Evolutionary conservation across 2,113 vertebrate genomes (phyloP).

Genomic region (Sula dactylatra): DNA sequence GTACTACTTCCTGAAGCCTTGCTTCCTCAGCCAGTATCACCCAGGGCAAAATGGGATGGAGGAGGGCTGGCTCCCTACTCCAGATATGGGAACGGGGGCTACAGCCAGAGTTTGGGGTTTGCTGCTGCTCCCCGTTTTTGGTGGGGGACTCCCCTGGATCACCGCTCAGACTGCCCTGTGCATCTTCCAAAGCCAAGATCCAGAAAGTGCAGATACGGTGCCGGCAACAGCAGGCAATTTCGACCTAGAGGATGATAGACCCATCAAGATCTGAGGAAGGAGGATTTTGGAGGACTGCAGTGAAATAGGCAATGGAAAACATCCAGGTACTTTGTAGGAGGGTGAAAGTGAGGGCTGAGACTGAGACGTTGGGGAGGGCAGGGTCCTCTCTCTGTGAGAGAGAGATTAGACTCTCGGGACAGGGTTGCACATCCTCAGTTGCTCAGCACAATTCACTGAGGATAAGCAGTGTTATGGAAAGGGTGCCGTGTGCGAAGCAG

Average conservation of each 20-base stretch:
- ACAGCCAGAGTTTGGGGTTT: not conserved
- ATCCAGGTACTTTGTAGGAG: not conserved
- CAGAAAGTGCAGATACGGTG: not conserved
- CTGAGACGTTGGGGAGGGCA: not conserved
- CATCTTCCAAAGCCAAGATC: not conserved
- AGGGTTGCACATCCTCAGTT: not conserved
- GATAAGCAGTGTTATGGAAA: not conserved
- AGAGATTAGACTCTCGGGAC: not conserved
- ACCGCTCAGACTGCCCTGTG: not conserved
- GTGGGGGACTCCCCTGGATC: not conserved
- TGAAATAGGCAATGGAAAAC: not conserved
- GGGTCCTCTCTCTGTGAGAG: not conserved
- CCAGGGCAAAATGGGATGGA: not conserved
- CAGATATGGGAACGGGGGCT: too few species aligned
- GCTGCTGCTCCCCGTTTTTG: not conserved
- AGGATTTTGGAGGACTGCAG: not conserved
- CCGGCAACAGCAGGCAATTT: not conserved
- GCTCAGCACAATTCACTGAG: not conserved
- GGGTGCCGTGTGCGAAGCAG: accelerated
- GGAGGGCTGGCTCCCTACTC: not conserved
- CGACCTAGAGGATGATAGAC: not conserved
- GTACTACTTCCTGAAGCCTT: not conserved
- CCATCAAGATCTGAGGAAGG: not conserved
- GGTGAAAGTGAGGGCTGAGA: not conserved
- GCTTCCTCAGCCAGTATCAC: not conserved